These are phyloP conservation scores for Ischnus inquisitorius DNA, from an alignment of 2,888 invertebrate species.

Conservation along the genomic window DNA sequence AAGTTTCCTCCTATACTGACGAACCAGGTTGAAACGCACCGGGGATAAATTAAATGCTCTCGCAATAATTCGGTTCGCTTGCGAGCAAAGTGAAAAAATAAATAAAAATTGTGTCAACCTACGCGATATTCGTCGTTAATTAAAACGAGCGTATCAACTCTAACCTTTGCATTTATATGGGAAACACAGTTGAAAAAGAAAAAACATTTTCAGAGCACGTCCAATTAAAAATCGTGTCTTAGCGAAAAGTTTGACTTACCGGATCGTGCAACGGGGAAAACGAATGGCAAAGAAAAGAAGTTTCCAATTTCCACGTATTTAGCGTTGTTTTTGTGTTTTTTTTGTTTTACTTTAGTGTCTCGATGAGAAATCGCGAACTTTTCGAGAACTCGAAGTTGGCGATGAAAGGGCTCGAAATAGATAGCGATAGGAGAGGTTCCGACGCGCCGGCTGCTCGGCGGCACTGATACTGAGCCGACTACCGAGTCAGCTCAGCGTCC, in stretches of 20 bases:
- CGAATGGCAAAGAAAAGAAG: neutral
- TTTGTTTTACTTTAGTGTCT: neutral
- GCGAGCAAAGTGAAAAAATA: conserved; percentile 8
- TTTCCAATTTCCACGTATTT: neutral
- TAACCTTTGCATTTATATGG: neutral
- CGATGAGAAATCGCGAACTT: neutral
- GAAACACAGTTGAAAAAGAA: neutral
- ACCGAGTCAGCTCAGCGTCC: conserved; percentile 35
- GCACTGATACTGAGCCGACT: conserved; percentile 55
- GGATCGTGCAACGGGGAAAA: neutral
- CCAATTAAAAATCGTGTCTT: neutral
- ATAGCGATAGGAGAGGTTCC: conserved; percentile 23
- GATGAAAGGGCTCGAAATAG: neutral
- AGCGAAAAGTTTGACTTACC: conserved; percentile 6
- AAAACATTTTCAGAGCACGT: neutral
- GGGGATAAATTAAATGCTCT: conserved; percentile 17
- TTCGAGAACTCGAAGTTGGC: neutral
- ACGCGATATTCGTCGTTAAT: conserved; percentile 1
- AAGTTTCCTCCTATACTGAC: neutral
- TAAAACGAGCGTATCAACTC: neutral
- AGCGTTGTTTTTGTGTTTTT: neutral
- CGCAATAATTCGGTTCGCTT: conserved; percentile 15
- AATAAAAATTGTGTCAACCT: conserved; percentile 3
- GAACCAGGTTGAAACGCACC: neutral
- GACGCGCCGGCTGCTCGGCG: conserved; percentile 54